These are phyloP conservation scores for Syngnathoides biaculeatus DNA, from an alignment of 2,113 vertebrate species.

Conservation along the genomic window DNA sequence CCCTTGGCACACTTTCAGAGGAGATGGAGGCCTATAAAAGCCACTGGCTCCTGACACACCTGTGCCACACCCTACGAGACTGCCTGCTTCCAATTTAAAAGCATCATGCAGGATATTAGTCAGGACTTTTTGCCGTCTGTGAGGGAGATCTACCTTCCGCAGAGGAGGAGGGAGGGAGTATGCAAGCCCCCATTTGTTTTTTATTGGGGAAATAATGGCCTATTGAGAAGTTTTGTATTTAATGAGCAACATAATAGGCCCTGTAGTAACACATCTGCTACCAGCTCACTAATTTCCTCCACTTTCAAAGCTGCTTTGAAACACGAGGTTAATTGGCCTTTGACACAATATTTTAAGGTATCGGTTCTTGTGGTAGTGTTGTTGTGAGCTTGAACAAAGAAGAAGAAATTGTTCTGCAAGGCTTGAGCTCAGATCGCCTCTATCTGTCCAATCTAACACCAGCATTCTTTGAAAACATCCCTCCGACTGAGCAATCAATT, in stretches of 20 bases:
- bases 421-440: conserved; percentile 50
- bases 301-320: conserved; percentile 71
- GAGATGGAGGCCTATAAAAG: conserved; percentile 68
- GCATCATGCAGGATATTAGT: conserved; percentile 78
- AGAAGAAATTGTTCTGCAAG: conserved; percentile 33
- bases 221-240: conserved; percentile 77
- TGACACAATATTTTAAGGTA: conserved; percentile 52
- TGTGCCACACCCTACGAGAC: conserved; percentile 63
- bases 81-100: conserved; percentile 76
- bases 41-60: conserved; percentile 73
- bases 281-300: conserved; percentile 70
- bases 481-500: conserved; percentile 61
- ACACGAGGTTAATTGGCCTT: conserved; percentile 54
- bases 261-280: conserved; percentile 78
- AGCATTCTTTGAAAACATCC: conserved; percentile 52
- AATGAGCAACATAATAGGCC: conserved; percentile 78
- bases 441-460: conserved; percentile 43
- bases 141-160: conserved; percentile 66
- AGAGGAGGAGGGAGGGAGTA: conserved; percentile 57
- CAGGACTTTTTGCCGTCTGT: conserved; percentile 69
- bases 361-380: conserved; percentile 50
- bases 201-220: conserved; percentile 80
- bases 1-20: conserved; percentile 74
- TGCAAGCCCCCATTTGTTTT: conserved; percentile 70
- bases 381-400: background rate